A percentile compares a stretch with the other conserved stretches of the same genome.
Conservation (phyloP, 2,888 invertebrate species). For the Galeruca laticollis region DNA sequence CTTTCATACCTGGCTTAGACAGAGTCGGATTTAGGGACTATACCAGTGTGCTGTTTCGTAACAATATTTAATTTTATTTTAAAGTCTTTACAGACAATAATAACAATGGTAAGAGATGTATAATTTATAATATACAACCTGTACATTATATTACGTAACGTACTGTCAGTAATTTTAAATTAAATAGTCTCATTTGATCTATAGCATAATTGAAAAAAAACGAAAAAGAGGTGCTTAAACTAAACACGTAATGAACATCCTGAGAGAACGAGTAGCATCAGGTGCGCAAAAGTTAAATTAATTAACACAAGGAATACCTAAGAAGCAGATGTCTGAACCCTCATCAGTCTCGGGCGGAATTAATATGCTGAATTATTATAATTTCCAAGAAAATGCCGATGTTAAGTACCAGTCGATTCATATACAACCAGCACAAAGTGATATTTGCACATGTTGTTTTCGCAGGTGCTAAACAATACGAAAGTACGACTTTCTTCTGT, state of each 20-base stretch:
- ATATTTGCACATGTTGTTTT: constrained; percentile 2
- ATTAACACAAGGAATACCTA: constrained; percentile 6
- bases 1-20: too few species aligned
- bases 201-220: too few species aligned
- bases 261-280: background rate
- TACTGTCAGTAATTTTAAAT: too few species aligned
- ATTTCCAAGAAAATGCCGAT: background rate
- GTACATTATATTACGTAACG: too few species aligned
- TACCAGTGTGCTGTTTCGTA: too few species aligned
- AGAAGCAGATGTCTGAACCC: constrained; percentile 14
- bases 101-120: too few species aligned
- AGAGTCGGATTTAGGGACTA: too few species aligned
- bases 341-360: background rate
- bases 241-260: background rate
- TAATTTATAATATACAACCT: too few species aligned
- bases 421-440: background rate
- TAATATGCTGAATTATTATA: constrained; percentile 6
- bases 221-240: background rate
- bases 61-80: too few species aligned
- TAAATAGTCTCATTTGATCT: too few species aligned
- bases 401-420: background rate
- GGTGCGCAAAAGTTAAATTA: constrained; percentile 15
- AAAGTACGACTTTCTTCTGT: background rate
- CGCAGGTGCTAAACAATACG: background rate
- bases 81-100: too few species aligned